Evolutionary conservation across 2,797 vertebrate species (phyloP).

Genomic region (Typhlichthys subterraneus): DNA sequence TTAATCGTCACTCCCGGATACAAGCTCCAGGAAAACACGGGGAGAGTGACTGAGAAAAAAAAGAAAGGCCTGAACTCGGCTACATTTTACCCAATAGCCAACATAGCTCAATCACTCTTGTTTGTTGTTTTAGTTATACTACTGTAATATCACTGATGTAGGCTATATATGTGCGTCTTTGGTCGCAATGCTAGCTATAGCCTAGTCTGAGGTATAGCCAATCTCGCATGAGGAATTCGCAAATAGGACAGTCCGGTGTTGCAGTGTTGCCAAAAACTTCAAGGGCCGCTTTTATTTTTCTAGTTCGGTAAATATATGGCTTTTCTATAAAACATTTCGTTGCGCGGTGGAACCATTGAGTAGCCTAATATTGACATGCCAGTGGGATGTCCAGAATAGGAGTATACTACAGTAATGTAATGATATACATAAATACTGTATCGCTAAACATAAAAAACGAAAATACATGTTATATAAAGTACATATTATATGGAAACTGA

Average conservation of each 20-base stretch:
- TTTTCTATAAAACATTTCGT: background rate
- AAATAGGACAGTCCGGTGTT: conserved; percentile 17
- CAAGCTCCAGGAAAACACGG: conserved; percentile 70
- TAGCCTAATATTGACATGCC: background rate
- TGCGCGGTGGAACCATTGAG: conserved; percentile 11
- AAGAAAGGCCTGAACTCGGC: conserved; percentile 52
- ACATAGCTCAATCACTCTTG: conserved; percentile 4
- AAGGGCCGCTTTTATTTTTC: too few species aligned
- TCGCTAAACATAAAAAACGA: too few species aligned
- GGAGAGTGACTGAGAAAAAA: conserved; percentile 47
- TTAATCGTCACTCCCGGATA: conserved; percentile 59
- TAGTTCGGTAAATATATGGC: background rate
- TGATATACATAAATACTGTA: too few species aligned
- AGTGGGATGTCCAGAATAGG: conserved; percentile 24
- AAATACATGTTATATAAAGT: too few species aligned
- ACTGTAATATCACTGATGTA: background rate
- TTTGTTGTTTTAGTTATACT: conserved; percentile 13
- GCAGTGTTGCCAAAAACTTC: conserved; percentile 18
- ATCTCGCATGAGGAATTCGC: conserved; percentile 7
- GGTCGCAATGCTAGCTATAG: conserved; percentile 1
- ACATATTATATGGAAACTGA: too few species aligned
- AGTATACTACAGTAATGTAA: background rate
- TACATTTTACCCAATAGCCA: conserved; percentile 15
- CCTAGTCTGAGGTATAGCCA: background rate
- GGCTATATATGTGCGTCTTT: background rate